Evolutionary conservation across 2,797 vertebrate genomes (phyloP).

Genomic region (Typhlichthys subterraneus): DNA sequence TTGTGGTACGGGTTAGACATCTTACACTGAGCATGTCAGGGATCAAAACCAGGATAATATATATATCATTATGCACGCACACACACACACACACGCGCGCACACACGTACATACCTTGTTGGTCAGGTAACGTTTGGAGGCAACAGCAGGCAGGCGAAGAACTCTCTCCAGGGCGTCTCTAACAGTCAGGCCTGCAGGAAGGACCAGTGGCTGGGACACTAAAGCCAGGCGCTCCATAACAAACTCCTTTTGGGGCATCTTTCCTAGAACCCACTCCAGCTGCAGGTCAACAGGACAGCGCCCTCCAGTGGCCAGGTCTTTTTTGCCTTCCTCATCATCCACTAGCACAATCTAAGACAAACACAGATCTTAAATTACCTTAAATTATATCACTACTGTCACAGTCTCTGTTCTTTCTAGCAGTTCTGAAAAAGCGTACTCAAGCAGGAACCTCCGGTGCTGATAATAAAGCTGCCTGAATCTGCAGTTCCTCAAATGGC

Average conservation of each 20-base stretch:
- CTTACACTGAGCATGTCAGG: too few species aligned
- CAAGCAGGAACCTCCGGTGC: not conserved
- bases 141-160: constrained; percentile 86
- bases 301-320: constrained; percentile 23
- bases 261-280: constrained; percentile 92
- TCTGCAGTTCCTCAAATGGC: too few species aligned
- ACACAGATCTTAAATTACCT: not conserved
- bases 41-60: too few species aligned
- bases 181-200: constrained; percentile 78
- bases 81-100: not conserved
- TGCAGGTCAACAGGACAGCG: constrained; percentile 86
- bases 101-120: constrained; percentile 82
- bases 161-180: constrained; percentile 83
- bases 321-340: constrained; percentile 71
- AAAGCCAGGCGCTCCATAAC: constrained; percentile 63
- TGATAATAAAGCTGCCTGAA: too few species aligned
- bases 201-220: constrained; percentile 65
- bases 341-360: constrained; percentile 84
- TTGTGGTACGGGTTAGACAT: too few species aligned
- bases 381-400: too few species aligned
- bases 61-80: too few species aligned
- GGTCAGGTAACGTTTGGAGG: constrained; percentile 93
- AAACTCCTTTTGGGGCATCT: constrained; percentile 93
- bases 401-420: too few species aligned
- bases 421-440: too few species aligned